Evolutionary conservation across 1,140 invertebrate genomes (phyloP), one percentile per base, ranked within the genome.

Genomic region (Diachasma alloeum): DNA sequence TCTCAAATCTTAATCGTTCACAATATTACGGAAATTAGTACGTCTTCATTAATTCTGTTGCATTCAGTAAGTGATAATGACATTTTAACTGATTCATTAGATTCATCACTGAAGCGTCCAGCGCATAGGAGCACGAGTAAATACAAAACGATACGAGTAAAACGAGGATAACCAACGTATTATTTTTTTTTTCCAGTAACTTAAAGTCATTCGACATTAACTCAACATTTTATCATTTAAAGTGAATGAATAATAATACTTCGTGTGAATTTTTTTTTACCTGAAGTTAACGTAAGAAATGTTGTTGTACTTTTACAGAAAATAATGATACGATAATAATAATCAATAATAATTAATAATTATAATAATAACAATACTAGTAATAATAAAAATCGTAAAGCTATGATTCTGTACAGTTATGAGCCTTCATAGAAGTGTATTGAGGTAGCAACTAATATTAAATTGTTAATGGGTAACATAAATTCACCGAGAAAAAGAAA

Each of bases 121-220:
- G 87, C 87, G 87, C 87, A 87, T 87, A 83, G 83, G 85, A 87
- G 86, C 86, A 85, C 85, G 86, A 88, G 83, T 86, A 80, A 78
- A 84, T 82, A 87, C 87, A 87, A 87, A 86, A 77, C 59, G 48
- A 71, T 70, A 59, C 9, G 39, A 76, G 59, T 56, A 76, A 56
- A 69, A 26, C 42, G 46, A 37, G 31, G 31, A 31, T 31, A 31
- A 31, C 6, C 31, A 69, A 67, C n/a, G 24, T 46, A 59, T 59
- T 59, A 31, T 31, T 31, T 31, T 31, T 31, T 31, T 31, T 6
- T 31, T 31, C 31, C 31, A 31, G 31, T 31, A 31, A 31, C 31
- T 31, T 31, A 31, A 56, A 56, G 17, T 19, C 13, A 56, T 19
- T 22, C 10, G 15, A 56, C 48, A 63, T 26, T 79, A 81, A 84